A percentile compares a stretch with the other conserved stretches of the same genome.
Evolutionary conservation across 2,888 invertebrate species (phyloP).

Genomic region (Cosmia trapezina): DNA sequence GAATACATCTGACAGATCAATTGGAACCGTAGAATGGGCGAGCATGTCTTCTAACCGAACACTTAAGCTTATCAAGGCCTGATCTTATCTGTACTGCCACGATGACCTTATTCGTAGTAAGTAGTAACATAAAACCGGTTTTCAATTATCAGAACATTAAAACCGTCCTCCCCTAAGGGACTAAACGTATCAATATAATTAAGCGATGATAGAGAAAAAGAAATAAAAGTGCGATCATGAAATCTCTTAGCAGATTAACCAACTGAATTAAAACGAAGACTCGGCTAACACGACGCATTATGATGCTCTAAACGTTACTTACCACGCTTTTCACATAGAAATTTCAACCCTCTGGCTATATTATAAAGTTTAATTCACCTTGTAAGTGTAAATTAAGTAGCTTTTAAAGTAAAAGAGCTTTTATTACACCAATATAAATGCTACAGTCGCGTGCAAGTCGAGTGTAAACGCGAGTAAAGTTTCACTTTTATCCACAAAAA

Average conservation of each 20-base stretch:
- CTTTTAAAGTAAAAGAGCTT: slow-evolving; percentile 66
- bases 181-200: slow-evolving; percentile 22
- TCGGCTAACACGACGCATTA: slow-evolving; percentile 47
- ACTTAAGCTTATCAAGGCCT: background rate
- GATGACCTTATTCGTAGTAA: background rate
- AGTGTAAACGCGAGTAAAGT: slow-evolving; percentile 61
- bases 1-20: no score
- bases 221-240: slow-evolving; percentile 52
- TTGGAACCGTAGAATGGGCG: background rate
- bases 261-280: slow-evolving; percentile 59
- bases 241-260: slow-evolving; percentile 60
- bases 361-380: slow-evolving; percentile 35
- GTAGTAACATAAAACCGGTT: background rate
- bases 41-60: background rate
- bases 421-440: slow-evolving; percentile 61
- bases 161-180: background rate
- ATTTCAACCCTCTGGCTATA: slow-evolving; percentile 12
- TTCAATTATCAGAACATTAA: slow-evolving; percentile 10
- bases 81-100: background rate
- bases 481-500: slow-evolving; percentile 66
- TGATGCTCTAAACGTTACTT: slow-evolving; percentile 48
- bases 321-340: slow-evolving; percentile 10
- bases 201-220: slow-evolving; percentile 35
- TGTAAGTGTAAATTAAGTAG: slow-evolving; percentile 40
- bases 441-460: slow-evolving; percentile 60